phyloP scores from a whole-genome alignment of 2,113 vertebrate species.

The Oriolus oriolus region DNA sequence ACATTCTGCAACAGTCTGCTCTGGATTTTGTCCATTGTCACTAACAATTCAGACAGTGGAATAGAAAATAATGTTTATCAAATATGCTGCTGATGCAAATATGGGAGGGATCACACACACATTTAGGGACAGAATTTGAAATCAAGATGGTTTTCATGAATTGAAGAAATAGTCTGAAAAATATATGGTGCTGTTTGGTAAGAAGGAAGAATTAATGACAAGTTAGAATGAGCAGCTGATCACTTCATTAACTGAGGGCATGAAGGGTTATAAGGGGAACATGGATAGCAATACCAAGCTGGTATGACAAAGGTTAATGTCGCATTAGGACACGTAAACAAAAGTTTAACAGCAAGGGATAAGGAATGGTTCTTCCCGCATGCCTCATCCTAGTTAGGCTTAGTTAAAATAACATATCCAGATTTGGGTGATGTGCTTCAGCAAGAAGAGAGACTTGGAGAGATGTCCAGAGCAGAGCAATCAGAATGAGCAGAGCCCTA shows the following conservation, averaged over 20 bases:
- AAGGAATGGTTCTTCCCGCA: neutral
- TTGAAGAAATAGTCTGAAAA: neutral
- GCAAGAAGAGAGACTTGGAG: neutral
- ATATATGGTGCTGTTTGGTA: neutral
- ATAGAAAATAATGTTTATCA: neutral
- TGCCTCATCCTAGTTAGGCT: neutral
- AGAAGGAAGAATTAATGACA: neutral
- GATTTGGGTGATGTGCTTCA: neutral
- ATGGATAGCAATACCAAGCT: neutral
- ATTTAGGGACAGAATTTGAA: neutral
- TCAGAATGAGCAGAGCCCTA: neutral
- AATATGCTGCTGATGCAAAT: neutral
- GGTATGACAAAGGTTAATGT: neutral
- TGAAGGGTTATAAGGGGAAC: neutral
- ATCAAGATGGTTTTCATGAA: neutral
- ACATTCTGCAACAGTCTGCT: neutral
- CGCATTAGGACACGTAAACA: neutral
- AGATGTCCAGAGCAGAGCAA: neutral
- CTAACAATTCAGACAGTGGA: neutral
- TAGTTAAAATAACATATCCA: neutral
- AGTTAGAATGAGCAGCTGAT: neutral
- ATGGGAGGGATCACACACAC: neutral
- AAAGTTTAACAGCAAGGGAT: neutral
- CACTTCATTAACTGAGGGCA: neutral
- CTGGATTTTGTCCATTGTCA: neutral